Base-by-base conservation (phyloP, 2,113 vertebrate genomes). In the Upupa epops region DNA sequence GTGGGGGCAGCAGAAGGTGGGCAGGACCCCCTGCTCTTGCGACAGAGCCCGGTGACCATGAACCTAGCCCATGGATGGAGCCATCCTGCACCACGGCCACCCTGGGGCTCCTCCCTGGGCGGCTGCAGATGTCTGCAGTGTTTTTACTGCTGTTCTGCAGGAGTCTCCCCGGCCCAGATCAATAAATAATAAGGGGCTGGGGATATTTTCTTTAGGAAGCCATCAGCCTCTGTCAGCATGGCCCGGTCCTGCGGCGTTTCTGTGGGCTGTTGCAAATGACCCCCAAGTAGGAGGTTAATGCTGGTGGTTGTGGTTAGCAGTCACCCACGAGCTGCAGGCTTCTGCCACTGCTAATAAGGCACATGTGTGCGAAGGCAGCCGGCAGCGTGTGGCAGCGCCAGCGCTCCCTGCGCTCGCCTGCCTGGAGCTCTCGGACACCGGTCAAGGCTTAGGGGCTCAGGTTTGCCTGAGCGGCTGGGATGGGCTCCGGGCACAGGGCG, bases 291-390 rank as follows among this genome's bases (percentile, higher is more conserved):
- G 90, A 95, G 93, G 93, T 95, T 90, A 95, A 89, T 88, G 76
- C 92, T 91, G 90, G 89, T 70, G 84, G 92, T 92, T 95, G 91
- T 91, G 90, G 94, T 94, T 95, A 92, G 82, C 92, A 89, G 93
- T 90, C 76, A 89, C 86, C 86, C 94, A 93, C 52, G 71, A 93
- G 92, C 93, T 95, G 90, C 90, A 95, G 94, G 96, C 89, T 94
- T 89, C 93, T 94, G 91, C 84, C 91, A 83, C 94, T 79, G 95
- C 83, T 89, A 95, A 95, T 84, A 77, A 93, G 82, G 88, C 84
- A 37, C 95, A 96, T 86, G 92, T 95, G 93, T 95, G 83, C 28
- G 81, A 85, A 16, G 0, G 2, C 68, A 31, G 86, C 34, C 21
- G 76, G 14, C 49, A 13, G 88, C 66, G 7, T 88, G 92, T 89